These are phyloP conservation scores for Brachyalestes nurse DNA, from an alignment of 2,797 vertebrate genomes.

Conservation along the genomic window DNA sequence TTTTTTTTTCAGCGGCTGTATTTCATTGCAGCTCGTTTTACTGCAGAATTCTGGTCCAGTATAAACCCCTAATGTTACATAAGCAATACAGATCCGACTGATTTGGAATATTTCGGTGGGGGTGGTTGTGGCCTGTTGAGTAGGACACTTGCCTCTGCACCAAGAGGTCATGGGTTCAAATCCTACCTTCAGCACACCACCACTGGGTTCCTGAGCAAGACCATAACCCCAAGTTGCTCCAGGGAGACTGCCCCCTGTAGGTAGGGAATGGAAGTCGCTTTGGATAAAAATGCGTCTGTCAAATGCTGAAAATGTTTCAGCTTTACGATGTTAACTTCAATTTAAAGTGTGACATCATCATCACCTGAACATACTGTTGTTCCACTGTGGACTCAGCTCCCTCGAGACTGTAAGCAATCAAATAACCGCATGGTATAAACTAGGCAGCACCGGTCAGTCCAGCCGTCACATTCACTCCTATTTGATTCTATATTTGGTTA, in stretches of 20 bases:
- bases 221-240: no score
- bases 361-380: background rate
- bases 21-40: slow-evolving; percentile 3
- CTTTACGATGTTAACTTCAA: no score
- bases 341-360: background rate
- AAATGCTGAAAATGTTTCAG: background rate
- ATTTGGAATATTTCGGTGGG: no score
- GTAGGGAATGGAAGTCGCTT: no score
- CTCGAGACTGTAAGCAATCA: background rate
- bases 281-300: no score
- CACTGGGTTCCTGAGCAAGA: no score
- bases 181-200: no score
- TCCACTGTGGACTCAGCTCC: background rate
- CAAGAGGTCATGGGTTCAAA: no score
- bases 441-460: background rate
- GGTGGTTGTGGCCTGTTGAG: no score
- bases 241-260: no score
- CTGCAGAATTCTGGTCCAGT: slow-evolving; percentile 5
- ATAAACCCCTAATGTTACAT: background rate
- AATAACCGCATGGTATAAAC: background rate
- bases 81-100: background rate
- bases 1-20: background rate
- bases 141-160: no score
- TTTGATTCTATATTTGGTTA: background rate
- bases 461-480: background rate